Evolutionary conservation across 2,113 vertebrate species (phyloP).

Genomic region (Varanus komodoensis): DNA sequence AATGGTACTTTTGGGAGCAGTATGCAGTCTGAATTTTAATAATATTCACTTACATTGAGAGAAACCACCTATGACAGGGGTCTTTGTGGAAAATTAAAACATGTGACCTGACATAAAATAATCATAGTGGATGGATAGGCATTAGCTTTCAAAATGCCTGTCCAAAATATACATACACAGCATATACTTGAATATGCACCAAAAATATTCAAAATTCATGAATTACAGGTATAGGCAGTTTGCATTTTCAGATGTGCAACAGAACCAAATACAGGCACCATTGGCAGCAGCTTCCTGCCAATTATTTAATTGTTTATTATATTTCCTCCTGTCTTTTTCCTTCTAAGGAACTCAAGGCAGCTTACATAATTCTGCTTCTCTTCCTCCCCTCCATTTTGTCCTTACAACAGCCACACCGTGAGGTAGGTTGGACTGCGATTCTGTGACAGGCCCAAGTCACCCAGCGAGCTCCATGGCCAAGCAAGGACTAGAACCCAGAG

Average conservation of each 20-base stretch:
- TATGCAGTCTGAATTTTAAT: background rate
- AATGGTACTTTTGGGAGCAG: background rate
- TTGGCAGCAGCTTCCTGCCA: background rate
- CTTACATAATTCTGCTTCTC: too few species aligned
- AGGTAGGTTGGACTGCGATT: too few species aligned
- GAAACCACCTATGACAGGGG: background rate
- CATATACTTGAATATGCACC: background rate
- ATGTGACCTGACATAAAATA: background rate
- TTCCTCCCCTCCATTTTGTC: too few species aligned
- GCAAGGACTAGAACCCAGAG: too few species aligned
- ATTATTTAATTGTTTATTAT: too few species aligned
- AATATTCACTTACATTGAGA: background rate
- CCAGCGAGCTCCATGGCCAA: too few species aligned
- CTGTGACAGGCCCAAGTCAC: too few species aligned
- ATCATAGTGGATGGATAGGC: background rate
- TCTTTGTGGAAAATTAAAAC: background rate
- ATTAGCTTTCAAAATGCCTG: background rate
- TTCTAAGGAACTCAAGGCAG: too few species aligned
- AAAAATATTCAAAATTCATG: background rate
- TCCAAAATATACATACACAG: background rate
- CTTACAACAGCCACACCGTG: too few species aligned
- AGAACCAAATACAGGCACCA: too few species aligned
- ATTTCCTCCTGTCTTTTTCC: too few species aligned
- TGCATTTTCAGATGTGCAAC: too few species aligned
- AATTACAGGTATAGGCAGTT: background rate